Evolutionary conservation across 2,113 vertebrate genomes (phyloP).

Genomic region (Rhynchopsitta pachyrhyncha): DNA sequence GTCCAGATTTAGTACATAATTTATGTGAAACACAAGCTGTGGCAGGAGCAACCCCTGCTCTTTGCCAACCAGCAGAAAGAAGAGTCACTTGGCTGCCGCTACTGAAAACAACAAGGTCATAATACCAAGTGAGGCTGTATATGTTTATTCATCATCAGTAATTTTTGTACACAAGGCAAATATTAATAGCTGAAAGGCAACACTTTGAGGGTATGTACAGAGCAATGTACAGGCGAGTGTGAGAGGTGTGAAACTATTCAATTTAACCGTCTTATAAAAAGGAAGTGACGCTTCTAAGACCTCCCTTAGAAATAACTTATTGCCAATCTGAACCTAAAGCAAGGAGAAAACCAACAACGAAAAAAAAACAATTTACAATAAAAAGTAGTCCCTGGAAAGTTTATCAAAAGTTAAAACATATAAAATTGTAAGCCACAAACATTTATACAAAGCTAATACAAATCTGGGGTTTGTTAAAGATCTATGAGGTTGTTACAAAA

Average conservation of each 20-base stretch:
- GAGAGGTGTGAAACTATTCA: conserved; percentile 65
- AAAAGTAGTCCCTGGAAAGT: conserved; percentile 73
- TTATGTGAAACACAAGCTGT: background rate
- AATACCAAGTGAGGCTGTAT: conserved; percentile 50
- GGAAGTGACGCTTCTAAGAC: conserved; percentile 59
- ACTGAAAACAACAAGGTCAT: conserved; percentile 4
- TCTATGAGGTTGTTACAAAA: conserved; percentile 75
- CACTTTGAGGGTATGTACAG: conserved; percentile 77
- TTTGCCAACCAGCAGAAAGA: background rate
- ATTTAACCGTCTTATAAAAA: conserved; percentile 68
- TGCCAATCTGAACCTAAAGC: conserved; percentile 73
- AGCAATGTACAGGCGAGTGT: conserved; percentile 70
- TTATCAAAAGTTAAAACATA: conserved; percentile 75
- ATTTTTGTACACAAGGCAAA: conserved; percentile 80
- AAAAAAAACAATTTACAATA: conserved; percentile 73
- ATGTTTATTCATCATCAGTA: conserved; percentile 82
- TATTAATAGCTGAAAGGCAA: conserved; percentile 78
- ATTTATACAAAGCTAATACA: conserved; percentile 80
- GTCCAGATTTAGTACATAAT: background rate
- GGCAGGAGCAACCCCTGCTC: background rate
- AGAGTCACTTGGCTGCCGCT: background rate
- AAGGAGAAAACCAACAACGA: background rate
- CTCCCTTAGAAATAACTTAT: conserved; percentile 82
- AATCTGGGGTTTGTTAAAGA: conserved; percentile 67
- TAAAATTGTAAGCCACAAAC: conserved; percentile 72